Evolutionary conservation across 2,888 invertebrate species (phyloP).

Genomic region (Cheilosia soror): DNA sequence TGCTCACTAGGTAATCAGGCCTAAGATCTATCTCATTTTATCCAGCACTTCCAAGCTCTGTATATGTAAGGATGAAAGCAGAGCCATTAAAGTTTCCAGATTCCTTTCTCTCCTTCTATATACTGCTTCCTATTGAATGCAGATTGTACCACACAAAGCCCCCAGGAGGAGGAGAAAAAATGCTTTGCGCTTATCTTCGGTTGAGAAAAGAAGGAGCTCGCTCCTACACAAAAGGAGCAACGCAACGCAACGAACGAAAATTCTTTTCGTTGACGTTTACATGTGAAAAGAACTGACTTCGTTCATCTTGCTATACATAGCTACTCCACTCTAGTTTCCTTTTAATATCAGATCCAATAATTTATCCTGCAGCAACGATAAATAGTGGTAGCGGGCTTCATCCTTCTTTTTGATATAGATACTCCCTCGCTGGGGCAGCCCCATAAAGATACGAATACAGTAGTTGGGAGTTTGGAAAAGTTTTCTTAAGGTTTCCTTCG

Average conservation of each 20-base stretch:
- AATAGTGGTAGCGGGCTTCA: conserved; percentile 40
- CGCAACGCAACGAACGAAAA: conserved; percentile 33
- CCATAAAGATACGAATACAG: conserved; percentile 2
- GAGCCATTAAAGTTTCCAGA: conserved; percentile 67
- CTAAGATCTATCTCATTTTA: conserved; percentile 44
- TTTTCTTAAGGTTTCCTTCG: conserved; percentile 48
- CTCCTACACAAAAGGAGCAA: conserved; percentile 54
- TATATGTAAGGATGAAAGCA: conserved; percentile 42
- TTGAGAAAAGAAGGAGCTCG: conserved; percentile 40
- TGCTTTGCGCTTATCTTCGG: conserved; percentile 67
- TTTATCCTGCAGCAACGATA: conserved; percentile 69
- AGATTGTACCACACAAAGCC: conserved; percentile 55
- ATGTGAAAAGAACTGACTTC: conserved; percentile 65
- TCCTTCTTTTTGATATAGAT: conserved; percentile 12
- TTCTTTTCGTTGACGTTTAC: conserved; percentile 63
- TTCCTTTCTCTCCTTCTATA: conserved; percentile 41
- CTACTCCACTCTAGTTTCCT: conserved; percentile 30
- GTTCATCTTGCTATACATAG: conserved; percentile 28
- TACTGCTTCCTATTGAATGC: conserved; percentile 40
- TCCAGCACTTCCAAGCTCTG: neutral
- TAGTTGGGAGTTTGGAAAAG: conserved; percentile 35
- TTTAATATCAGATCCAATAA: conserved; percentile 71
- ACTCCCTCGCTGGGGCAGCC: conserved; percentile 8
- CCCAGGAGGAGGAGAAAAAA: conserved; percentile 32
- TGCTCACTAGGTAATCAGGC: conserved; percentile 56